Percentiles rank a stretch among this genome's conserved stretches.
Conservation (phyloP, 2,113 vertebrate species). For the Riparia riparia region DNA sequence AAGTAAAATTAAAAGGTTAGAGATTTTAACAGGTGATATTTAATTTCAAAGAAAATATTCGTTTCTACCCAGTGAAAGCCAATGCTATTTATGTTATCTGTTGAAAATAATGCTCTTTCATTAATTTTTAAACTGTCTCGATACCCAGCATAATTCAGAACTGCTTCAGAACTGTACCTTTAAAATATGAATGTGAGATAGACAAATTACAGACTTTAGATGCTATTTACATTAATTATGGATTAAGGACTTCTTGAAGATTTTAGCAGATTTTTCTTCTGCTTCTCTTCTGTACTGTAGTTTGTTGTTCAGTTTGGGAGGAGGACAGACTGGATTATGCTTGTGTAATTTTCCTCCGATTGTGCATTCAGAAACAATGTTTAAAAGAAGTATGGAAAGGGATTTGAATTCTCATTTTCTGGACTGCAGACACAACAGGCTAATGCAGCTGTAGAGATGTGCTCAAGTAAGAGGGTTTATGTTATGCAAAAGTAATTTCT, state of each 20-base stretch:
- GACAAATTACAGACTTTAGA: not conserved
- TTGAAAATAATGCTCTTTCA: not conserved
- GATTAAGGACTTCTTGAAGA: slow-evolving; percentile 35
- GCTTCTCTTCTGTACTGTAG: not conserved
- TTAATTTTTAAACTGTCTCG: slow-evolving; percentile 19
- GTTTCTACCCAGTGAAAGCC: not conserved
- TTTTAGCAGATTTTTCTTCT: slow-evolving; percentile 4
- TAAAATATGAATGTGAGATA: slow-evolving; percentile 56
- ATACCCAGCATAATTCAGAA: not conserved
- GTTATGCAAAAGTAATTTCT: slow-evolving; percentile 45
- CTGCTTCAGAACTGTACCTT: not conserved
- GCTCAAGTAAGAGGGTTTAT: slow-evolving; percentile 17
- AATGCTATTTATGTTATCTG: not conserved
- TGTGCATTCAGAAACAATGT: not conserved
- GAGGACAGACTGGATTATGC: not conserved
- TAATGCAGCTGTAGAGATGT: slow-evolving; percentile 1
- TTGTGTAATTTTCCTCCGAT: not conserved
- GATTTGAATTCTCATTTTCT: slow-evolving; percentile 33
- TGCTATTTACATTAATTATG: slow-evolving; percentile 39
- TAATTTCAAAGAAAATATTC: not conserved
- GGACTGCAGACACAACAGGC: not conserved
- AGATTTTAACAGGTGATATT: not conserved
- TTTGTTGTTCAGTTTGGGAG: not conserved
- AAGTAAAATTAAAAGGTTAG: not conserved
- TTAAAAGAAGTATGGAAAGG: not conserved